A percentile compares a stretch with the other conserved stretches of the same genome.
Conservation (phyloP, 53 echinoderm and acorn worm genomes). For the Actinopyga echinites region DNA sequence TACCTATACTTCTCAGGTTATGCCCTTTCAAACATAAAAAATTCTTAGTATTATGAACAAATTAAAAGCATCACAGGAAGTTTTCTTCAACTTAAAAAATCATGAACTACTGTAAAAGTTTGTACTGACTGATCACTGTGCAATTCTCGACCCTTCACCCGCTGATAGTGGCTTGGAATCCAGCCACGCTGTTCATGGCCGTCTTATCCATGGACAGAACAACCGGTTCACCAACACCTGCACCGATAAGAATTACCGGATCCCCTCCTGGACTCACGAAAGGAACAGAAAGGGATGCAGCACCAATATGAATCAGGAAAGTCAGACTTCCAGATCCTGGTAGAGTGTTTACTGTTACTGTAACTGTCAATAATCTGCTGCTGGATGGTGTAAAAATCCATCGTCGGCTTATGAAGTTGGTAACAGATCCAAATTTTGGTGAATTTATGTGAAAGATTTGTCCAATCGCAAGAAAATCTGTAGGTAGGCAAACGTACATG, state of each 20-base stretch:
- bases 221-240: not conserved
- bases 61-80: no score
- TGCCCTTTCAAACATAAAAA: no score
- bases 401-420: conserved; percentile 14
- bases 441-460: not conserved
- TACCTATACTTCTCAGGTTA: no score
- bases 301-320: not conserved
- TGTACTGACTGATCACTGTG: no score
- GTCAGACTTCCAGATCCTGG: not conserved
- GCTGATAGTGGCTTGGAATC: not conserved
- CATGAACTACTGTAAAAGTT: no score
- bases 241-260: not conserved
- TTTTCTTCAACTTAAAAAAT: no score
- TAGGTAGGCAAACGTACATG: not conserved
- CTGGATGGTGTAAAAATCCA: not conserved
- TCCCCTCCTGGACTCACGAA: not conserved
- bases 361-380: not conserved
- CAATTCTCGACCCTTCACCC: no score
- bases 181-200: not conserved
- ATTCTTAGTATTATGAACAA: no score
- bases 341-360: not conserved
- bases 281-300: not conserved
- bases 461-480: not conserved
- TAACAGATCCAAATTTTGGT: conserved; percentile 5
- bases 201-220: conserved; percentile 22